Conservation (phyloP, 2,113 vertebrate genomes). For the Gasterosteus nipponicus region DNA sequence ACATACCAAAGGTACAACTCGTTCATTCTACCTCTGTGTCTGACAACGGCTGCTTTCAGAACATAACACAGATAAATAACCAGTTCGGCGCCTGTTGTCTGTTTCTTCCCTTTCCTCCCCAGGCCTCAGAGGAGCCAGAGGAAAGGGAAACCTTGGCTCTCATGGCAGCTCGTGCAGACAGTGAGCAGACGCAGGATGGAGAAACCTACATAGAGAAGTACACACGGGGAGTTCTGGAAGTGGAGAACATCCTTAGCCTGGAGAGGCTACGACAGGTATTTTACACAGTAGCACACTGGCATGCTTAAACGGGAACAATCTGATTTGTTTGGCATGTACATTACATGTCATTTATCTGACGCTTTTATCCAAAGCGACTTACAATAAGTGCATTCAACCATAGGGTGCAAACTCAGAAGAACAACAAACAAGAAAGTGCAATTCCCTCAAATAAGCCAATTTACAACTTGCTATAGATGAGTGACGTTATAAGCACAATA, state of each 20-base stretch:
- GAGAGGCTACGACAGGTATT: conserved; percentile 93
- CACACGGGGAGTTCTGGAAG: conserved; percentile 91
- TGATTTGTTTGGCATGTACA: neutral
- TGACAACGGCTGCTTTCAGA: neutral
- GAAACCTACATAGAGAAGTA: conserved; percentile 98
- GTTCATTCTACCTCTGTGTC: neutral
- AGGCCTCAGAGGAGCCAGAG: conserved; percentile 97
- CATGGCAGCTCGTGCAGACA: conserved; percentile 92
- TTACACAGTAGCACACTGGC: neutral
- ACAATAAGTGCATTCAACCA: too few relatives aligned
- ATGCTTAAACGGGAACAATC: neutral
- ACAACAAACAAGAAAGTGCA: too few relatives aligned
- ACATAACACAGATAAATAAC: neutral
- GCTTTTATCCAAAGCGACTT: too few relatives aligned
- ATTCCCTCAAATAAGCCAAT: too few relatives aligned
- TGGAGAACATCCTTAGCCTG: conserved; percentile 94
- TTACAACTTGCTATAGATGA: too few relatives aligned
- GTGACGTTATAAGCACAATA: too few relatives aligned
- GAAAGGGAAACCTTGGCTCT: conserved; percentile 95
- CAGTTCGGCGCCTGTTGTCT: neutral
- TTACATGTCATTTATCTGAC: too few relatives aligned
- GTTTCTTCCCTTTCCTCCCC: neutral
- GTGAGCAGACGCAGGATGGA: conserved; percentile 87
- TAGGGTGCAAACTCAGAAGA: too few relatives aligned
- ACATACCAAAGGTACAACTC: conserved; percentile 93